Conservation (phyloP, 1,140 invertebrate genomes). For the Liolophura sinensis region DNA sequence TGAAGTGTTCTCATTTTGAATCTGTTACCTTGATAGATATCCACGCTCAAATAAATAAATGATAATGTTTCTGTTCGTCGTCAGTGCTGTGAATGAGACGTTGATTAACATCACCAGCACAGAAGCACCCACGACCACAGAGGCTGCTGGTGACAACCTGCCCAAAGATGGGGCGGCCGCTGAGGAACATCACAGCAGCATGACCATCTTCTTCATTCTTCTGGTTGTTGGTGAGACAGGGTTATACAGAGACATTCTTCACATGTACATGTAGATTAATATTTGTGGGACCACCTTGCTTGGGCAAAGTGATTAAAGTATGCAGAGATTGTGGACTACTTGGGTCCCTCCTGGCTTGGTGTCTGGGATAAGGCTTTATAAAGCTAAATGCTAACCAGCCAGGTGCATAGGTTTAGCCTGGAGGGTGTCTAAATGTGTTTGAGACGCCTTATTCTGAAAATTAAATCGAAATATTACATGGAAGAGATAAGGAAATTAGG, state of each 20-base stretch:
- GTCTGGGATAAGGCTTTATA: neutral
- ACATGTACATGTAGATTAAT: too few species aligned
- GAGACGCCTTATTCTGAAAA: too few species aligned
- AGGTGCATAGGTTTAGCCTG: too few species aligned
- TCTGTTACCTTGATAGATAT: neutral
- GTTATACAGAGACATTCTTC: neutral
- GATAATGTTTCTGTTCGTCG: neutral
- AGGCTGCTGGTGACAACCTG: conserved; percentile 22
- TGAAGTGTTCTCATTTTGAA: neutral
- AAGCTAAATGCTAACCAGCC: neutral
- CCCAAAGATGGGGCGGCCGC: conserved; percentile 46
- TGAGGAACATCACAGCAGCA: conserved; percentile 91
- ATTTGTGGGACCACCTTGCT: too few species aligned
- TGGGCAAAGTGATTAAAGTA: too few species aligned
- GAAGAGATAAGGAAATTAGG: too few species aligned
- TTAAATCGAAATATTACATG: too few species aligned
- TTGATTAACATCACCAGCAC: conserved; percentile 16
- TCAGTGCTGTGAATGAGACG: neutral
- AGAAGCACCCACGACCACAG: conserved; percentile 11
- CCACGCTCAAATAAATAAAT: neutral
- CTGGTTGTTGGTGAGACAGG: conserved; percentile 73
- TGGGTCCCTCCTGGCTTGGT: neutral
- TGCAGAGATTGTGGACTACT: too few species aligned
- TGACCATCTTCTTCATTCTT: conserved; percentile 95
- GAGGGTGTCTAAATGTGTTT: too few species aligned